Conservation (phyloP, 2,113 vertebrate species). For the Saccopteryx bilineata region DNA sequence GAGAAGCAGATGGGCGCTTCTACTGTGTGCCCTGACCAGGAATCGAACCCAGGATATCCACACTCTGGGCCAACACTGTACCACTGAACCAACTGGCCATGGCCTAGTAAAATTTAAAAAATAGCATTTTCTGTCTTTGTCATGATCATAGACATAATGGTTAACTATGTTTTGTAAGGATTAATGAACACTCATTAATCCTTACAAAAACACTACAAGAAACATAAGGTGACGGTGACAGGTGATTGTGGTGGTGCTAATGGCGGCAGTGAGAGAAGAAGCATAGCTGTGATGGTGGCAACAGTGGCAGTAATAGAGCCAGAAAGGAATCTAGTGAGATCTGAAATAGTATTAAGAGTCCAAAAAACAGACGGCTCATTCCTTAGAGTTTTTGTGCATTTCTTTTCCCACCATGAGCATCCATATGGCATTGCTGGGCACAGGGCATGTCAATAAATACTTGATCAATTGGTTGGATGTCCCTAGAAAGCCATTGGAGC, state of each 20-base stretch:
- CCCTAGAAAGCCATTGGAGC: slow-evolving; percentile 4
- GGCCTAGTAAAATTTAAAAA: no score
- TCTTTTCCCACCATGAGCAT: neutral
- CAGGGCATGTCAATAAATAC: neutral
- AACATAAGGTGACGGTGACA: neutral
- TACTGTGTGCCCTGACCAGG: no score
- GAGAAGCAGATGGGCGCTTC: no score
- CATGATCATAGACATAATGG: neutral
- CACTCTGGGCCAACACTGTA: no score
- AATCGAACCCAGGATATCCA: no score
- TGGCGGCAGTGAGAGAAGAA: accelerated
- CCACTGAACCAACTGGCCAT: no score
- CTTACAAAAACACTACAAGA: neutral
- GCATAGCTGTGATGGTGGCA: accelerated
- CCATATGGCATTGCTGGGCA: neutral
- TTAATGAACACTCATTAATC: neutral
- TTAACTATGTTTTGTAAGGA: neutral
- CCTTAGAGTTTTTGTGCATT: neutral
- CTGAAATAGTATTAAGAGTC: neutral
- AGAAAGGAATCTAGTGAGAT: neutral
- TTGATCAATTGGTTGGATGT: neutral
- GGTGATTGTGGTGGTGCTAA: neutral
- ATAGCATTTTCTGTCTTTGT: neutral
- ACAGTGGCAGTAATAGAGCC: neutral
- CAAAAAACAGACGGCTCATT: neutral